phyloP scores from a whole-genome alignment of 2,113 vertebrate species.

The Silurus meridionalis region DNA sequence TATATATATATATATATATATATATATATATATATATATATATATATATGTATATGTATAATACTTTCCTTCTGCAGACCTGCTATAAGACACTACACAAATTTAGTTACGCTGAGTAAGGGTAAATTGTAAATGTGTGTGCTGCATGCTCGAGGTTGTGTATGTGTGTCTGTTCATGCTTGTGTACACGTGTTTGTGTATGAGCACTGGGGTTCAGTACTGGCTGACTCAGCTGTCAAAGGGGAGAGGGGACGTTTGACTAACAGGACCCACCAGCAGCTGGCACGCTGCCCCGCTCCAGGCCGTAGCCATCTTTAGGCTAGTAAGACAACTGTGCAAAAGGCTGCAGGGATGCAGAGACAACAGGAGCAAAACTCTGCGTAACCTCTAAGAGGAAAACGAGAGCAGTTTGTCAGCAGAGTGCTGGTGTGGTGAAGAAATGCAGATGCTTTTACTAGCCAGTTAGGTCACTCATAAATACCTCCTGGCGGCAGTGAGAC shows the following conservation, averaged over 20 bases:
- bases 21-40: too few species aligned
- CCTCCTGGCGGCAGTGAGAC: conserved; percentile 4
- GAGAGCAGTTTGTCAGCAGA: conserved; percentile 24
- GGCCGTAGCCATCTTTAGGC: conserved; percentile 3
- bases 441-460: background rate
- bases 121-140: background rate
- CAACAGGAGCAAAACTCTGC: background rate
- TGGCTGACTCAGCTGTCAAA: conserved; percentile 47
- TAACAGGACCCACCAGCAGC: conserved; percentile 18
- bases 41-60: background rate
- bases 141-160: conserved; percentile 1
- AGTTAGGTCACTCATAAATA: background rate
- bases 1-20: too few species aligned
- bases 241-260: conserved; percentile 2
- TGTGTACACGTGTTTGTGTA: background rate
- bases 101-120: background rate
- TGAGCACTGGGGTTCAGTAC: background rate
- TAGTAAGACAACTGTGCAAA: background rate
- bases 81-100: background rate
- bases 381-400: background rate
- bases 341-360: background rate
- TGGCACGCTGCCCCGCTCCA: conserved; percentile 28
- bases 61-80: background rate
- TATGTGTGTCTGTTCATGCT: conserved; percentile 6
- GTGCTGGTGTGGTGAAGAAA: background rate